Evolutionary conservation across 2,888 invertebrate genomes (phyloP).

Genomic region (Syrista parreyssii): DNA sequence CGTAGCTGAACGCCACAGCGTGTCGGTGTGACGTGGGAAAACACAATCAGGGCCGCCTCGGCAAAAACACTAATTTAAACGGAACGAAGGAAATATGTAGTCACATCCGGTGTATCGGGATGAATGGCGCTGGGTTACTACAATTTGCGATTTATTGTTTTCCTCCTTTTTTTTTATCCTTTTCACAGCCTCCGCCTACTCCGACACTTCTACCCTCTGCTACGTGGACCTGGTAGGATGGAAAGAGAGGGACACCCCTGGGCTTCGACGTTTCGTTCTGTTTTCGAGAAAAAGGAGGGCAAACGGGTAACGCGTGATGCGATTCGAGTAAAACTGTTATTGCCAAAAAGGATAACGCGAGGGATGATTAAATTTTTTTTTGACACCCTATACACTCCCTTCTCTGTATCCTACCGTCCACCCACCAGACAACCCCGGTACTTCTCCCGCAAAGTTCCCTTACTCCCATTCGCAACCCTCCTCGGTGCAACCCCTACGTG

Average conservation of each 20-base stretch:
- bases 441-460: not conserved
- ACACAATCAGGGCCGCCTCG: constrained; percentile 49
- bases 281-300: not conserved
- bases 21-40: constrained; percentile 27
- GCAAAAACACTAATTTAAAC: constrained; percentile 59
- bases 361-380: constrained; percentile 55
- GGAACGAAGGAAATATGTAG: constrained; percentile 61
- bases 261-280: not conserved
- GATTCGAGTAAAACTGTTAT: constrained; percentile 43
- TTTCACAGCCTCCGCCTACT: constrained; percentile 13
- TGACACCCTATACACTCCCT: constrained; percentile 15
- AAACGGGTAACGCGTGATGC: not conserved
- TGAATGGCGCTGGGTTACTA: constrained; percentile 52
- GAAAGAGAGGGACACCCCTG: not conserved
- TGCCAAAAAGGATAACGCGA: constrained; percentile 55
- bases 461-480: not conserved
- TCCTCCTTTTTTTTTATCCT: constrained; percentile 25
- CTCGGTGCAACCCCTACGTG: not conserved
- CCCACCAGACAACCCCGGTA: not conserved
- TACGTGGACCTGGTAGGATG: not conserved
- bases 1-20: not conserved
- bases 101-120: constrained; percentile 58
- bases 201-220: not conserved
- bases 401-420: not conserved
- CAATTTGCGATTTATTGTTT: constrained; percentile 57